Base-by-base conservation (phyloP, 2,888 invertebrate genomes). In the Zygogramma bicolorata region DNA sequence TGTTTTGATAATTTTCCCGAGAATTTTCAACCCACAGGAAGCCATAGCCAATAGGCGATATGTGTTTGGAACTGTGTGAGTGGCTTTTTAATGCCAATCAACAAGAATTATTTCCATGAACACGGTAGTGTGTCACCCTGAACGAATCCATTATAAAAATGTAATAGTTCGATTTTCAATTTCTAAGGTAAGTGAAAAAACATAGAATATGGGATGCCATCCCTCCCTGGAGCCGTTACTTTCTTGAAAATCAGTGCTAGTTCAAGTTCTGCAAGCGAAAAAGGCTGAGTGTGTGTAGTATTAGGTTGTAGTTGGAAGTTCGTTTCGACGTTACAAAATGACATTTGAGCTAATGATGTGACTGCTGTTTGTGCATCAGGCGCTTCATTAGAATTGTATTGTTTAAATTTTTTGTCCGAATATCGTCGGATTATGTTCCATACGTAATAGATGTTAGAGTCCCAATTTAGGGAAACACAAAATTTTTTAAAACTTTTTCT, bases 11-110 rank as follows among this genome's bases (percentile, higher is more conserved):
- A 69, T 6, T 10, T 25, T 38, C 57, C 63, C 69, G 18, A 63
- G 31, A 3, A 57, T 59, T 60, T 63, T 63, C 7, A 27, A 20
- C 31, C 63, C 29, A 15, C 59, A 70, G 2, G 66, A 61, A n/a
- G 61, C 10, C 7, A 60, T 22, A 18, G 27, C 53, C 18, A 42
- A 42, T 2, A n/a, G 42, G 6, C 42, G 15, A 15, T 42, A 42
- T 3, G 7, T 8, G 7, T 7, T 42, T 7, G 18, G 7, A 2
- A 18, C 18, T 4, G 7, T 20, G 15, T 20, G 7, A 42, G n/a
- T 42, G 6, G n/a, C 18, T 8, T 42, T 42, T 42, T 42, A 42
- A 42, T 42, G 15, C 20, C 42, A 1, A 18, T 18, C 15, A 42
- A 5, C 8, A 8, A 5, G 7, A 42, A 20, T 7, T 15, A 2